Percentiles rank a stretch among this genome's conserved stretches.
phyloP scores from a whole-genome alignment of 2,888 invertebrate genomes.

The Rhingia campestris region DNA sequence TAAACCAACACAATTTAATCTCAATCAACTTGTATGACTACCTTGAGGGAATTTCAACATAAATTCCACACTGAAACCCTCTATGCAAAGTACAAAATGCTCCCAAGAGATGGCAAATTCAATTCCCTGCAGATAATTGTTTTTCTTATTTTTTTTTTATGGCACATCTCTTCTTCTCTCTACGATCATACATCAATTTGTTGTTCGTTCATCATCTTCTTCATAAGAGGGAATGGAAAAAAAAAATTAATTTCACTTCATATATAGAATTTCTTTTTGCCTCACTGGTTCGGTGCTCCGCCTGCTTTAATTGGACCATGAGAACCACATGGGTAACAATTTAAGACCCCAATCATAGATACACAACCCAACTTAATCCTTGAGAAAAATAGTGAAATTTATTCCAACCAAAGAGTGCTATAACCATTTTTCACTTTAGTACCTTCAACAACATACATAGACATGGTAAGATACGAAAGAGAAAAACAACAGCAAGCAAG shows the following conservation, averaged over 20 bases:
- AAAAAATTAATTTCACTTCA: constrained; percentile 46
- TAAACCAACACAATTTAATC: background rate
- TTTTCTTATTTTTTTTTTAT: background rate
- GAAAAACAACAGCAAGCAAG: constrained; percentile 37
- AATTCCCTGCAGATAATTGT: constrained; percentile 55
- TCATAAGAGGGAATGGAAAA: constrained; percentile 8
- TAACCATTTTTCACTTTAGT: constrained; percentile 71
- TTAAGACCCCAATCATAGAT: constrained; percentile 53
- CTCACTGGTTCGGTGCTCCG: constrained; percentile 14
- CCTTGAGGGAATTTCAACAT: background rate
- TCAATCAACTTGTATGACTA: background rate
- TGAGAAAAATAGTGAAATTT: constrained; percentile 71
- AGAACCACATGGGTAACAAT: constrained; percentile 52
- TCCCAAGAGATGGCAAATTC: constrained; percentile 22
- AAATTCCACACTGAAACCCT: background rate
- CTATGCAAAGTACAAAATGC: constrained; percentile 43
- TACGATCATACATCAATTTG: constrained; percentile 61
- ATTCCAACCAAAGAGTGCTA: constrained; percentile 58
- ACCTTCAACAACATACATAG: constrained; percentile 36
- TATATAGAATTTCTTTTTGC: constrained; percentile 53
- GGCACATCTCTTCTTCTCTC: constrained; percentile 35
- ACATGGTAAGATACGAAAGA: constrained; percentile 10
- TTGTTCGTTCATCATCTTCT: constrained; percentile 53
- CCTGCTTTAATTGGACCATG: constrained; percentile 69
- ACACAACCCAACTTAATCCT: constrained; percentile 50